Evolutionary conservation across 2,113 vertebrate species (phyloP).

Genomic region (Otocyon megalotis): DNA sequence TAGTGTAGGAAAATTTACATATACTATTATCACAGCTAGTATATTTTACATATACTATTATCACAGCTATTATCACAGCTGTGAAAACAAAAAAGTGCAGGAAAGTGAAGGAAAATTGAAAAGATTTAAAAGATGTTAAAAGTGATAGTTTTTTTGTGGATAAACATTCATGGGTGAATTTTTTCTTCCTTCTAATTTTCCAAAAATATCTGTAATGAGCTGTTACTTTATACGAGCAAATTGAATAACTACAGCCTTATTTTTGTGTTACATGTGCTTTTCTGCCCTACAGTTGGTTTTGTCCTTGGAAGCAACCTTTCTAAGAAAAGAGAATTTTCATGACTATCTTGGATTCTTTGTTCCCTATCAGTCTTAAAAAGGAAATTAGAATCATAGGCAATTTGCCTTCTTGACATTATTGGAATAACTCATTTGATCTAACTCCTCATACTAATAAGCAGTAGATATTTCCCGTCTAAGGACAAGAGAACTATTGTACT

Average conservation of each 20-base stretch:
- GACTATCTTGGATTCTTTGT: not conserved
- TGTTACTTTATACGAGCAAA: not conserved
- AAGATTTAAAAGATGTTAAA: conserved; percentile 33
- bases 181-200: not conserved
- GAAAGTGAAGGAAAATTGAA: conserved; percentile 2
- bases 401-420: not conserved
- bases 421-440: not conserved
- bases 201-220: not conserved
- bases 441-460: not conserved
- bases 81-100: not conserved
- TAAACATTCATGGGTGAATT: not conserved
- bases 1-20: not conserved
- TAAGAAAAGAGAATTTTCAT: conserved; percentile 26
- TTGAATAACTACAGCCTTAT: conserved; percentile 4
- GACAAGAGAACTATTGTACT: conserved; percentile 44
- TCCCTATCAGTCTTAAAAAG: conserved; percentile 10
- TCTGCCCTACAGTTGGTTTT: not conserved
- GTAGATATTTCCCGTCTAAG: not conserved
- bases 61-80: too few relatives aligned
- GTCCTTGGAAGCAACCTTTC: conserved; percentile 20
- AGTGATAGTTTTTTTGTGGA: not conserved
- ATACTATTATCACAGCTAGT: not conserved
- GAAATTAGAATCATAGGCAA: conserved; percentile 25
- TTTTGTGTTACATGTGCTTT: conserved; percentile 31
- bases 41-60: not conserved